phyloP scores from a whole-genome alignment of 2,888 invertebrate genomes.

The Drosophila percnosoma region DNA sequence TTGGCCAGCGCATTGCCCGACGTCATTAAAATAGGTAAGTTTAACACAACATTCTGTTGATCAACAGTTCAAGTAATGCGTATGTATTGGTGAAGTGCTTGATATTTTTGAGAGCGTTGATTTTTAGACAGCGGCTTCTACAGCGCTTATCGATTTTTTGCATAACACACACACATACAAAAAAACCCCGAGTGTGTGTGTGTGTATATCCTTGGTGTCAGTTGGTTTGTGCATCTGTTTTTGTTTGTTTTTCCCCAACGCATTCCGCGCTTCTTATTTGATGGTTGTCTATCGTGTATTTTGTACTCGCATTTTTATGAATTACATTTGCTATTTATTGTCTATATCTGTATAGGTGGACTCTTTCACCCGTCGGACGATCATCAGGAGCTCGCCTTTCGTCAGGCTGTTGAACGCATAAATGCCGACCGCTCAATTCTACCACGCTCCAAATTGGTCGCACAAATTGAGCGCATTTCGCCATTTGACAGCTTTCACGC shows the following conservation, averaged over 20 bases:
- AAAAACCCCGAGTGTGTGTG: constrained; percentile 52
- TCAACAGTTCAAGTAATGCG: constrained; percentile 32
- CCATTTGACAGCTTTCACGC: constrained; percentile 97
- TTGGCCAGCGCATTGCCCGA: constrained; percentile 78
- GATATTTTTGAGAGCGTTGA: not conserved
- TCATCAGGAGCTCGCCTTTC: constrained; percentile 95
- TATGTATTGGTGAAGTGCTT: not conserved
- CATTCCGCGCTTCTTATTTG: not conserved
- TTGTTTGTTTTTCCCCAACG: constrained; percentile 41
- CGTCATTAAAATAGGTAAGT: constrained; percentile 83
- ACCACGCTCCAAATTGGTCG: constrained; percentile 93
- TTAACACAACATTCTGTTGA: constrained; percentile 5
- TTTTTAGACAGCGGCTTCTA: constrained; percentile 36
- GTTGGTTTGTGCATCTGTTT: constrained; percentile 41
- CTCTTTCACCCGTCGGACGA: constrained; percentile 95
- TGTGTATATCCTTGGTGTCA: constrained; percentile 41
- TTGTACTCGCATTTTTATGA: constrained; percentile 1
- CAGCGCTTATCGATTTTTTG: constrained; percentile 77
- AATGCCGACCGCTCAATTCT: constrained; percentile 93
- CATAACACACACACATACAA: constrained; percentile 21
- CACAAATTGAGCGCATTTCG: constrained; percentile 95
- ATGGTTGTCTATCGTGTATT: not conserved
- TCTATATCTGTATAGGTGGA: constrained; percentile 87
- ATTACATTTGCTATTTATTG: constrained; percentile 15
- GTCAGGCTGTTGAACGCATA: constrained; percentile 95